Base-by-base conservation (phyloP, 2,797 vertebrate genomes). In the Rhadinocentrus ornatus region DNA sequence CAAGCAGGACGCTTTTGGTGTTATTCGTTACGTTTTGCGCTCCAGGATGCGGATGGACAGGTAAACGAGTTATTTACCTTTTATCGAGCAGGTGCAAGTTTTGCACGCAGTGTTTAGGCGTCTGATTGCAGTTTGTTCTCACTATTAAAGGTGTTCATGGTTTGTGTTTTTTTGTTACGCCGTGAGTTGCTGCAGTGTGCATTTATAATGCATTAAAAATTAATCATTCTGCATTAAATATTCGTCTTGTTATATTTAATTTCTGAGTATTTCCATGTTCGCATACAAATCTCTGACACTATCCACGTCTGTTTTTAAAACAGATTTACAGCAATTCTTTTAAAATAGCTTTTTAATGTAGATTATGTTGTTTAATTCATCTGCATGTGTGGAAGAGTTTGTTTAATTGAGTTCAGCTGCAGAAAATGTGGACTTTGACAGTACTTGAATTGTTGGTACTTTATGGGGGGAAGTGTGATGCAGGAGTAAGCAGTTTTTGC, bases 1-100 rank as follows among this genome's bases (percentile, higher is more conserved):
- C 92, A 90, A 90, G 91, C 88, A 90, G 92, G 90, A 93, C 92
- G 83, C 89, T 95, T 62, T 82, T 94, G 71, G 90, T 89, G 78
- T 87, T 95, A 79, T 91, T 94, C 64, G 66, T 94, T 18, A 85
- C 92, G 31, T 89, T 95, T 77, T 91, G 89, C 82, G 78, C 91
- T 85, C 81, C 92, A 32, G 88, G 75, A 71, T 83, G 84, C 59
- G 87, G 89, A 57, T 88, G 87, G 80, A 75, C 92, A 93, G 94
- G 94, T 95, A 94, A 91, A 84, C 22, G 0, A 64, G 18, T 26
- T 27, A 3, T 65, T 81, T 71, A 3, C 35, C 20, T 59, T 27
- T 9, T 50, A 10, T 2, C 10, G 18, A 54, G 62, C 83, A 86
- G 80, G 62, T 88, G 83, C 74, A 78, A 32, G 3, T 12, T 58